Conservation (phyloP, 2,113 vertebrate species). For the Bucco capensis region DNA sequence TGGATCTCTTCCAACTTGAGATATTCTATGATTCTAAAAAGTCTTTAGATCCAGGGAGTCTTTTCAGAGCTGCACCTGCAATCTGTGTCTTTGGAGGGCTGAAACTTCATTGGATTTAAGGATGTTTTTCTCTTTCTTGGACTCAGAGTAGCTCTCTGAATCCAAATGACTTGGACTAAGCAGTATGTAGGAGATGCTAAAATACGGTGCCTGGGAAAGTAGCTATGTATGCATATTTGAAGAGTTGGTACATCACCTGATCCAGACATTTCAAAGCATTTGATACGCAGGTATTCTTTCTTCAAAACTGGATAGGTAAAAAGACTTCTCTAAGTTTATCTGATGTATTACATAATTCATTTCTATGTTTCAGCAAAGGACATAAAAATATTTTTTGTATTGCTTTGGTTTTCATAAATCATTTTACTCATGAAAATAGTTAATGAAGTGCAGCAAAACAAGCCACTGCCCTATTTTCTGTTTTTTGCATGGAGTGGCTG, state of each 20-base stretch:
- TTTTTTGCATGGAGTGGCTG: background rate
- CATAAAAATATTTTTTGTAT: background rate
- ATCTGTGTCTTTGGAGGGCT: background rate
- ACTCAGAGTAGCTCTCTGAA: background rate
- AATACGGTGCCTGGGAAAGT: background rate
- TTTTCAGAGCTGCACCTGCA: background rate
- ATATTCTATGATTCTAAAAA: background rate
- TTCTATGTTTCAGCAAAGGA: background rate
- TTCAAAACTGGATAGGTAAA: background rate
- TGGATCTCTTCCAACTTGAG: background rate
- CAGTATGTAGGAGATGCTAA: background rate
- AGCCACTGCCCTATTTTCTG: background rate
- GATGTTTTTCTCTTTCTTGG: background rate
- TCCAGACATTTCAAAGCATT: background rate
- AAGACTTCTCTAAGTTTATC: background rate
- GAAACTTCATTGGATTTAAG: background rate
- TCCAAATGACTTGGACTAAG: background rate
- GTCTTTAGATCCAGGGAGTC: background rate
- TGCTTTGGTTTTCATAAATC: background rate
- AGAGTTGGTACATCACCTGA: background rate
- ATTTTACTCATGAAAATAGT: background rate
- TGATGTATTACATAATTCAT: background rate
- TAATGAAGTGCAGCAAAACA: background rate
- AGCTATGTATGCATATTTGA: background rate
- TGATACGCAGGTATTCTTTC: background rate